Evolutionary conservation across 2,113 vertebrate species (phyloP).

Genomic region (Cricetomys ansorgei): DNA sequence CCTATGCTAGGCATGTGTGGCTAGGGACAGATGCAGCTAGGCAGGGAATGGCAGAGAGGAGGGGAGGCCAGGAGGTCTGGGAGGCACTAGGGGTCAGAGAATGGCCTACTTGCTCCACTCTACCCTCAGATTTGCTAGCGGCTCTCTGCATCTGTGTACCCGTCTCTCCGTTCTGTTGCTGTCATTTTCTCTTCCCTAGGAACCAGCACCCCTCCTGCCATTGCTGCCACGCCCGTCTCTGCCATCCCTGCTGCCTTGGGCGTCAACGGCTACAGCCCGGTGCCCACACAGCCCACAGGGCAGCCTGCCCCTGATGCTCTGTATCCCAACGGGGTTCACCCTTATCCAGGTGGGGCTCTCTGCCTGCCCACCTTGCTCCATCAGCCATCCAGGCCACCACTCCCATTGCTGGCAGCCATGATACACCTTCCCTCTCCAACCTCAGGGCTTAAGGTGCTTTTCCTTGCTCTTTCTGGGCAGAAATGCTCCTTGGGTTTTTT

Average conservation of each 20-base stretch:
- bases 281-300: conserved; percentile 90
- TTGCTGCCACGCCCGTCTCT: conserved; percentile 92
- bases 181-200: conserved; percentile 81
- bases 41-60: no score
- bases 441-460: not conserved
- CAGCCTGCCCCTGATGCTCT: conserved; percentile 91
- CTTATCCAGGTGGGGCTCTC: conserved; percentile 90
- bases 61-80: not conserved
- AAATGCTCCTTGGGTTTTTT: not conserved
- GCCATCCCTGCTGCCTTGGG: conserved; percentile 91
- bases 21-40: not conserved
- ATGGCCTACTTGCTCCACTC: not conserved
- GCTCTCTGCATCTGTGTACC: conserved; percentile 20
- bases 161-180: conserved; percentile 38
- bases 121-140: not conserved
- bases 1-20: not conserved
- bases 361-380: not conserved
- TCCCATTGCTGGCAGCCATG: not conserved
- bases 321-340: conserved; percentile 93
- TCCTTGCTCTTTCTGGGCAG: not conserved
- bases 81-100: not conserved
- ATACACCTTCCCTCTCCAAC: not conserved
- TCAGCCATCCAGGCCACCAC: not conserved
- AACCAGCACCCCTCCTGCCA: conserved; percentile 93
- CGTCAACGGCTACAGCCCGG: conserved; percentile 91